Evolutionary conservation across 2,888 invertebrate genomes (phyloP), one percentile per base, ranked within the genome.

Genomic region (Nemoura dubitans): DNA sequence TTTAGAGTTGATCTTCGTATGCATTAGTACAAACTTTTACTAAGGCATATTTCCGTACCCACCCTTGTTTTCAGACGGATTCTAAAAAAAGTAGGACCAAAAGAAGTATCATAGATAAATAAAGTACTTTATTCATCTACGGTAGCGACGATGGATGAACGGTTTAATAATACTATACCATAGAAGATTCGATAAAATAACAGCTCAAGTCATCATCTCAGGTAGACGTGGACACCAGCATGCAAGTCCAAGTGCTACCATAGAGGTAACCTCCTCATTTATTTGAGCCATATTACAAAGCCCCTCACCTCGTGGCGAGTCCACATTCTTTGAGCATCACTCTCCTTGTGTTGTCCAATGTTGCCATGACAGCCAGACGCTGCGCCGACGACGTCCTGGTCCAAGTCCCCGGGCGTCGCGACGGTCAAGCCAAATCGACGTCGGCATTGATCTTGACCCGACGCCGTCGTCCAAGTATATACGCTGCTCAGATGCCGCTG

Each of bases 371-470:
- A 59, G 59, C 16, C 3, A 59, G 21, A 10, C 59, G 14, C 21
- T 21, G 59, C 16, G 21, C 21, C 59, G 59, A 21, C 59, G 14
- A 59, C 59, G 21, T 16, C 59, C 59, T 21, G 16, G 21, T 1
- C 59, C 14, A 59, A 3, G 59, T 59, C 59, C 59, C 59, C 1
- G 59, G 59, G 16, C 59, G 59, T 16, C 10, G 59, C 59, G 59
- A 7, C 59, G 21, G 16, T 21, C 59, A 59, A 59, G 14, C 16
- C 59, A 59, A 59, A 59, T 59, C 59, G 59, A 59, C 59, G 59
- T 59, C 59, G 59, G 59, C 59, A 59, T 59, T 59, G 59, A 59
- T 59, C 59, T 59, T 59, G 59, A 59, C 59, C 59, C 59, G 2
- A 21, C 14, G 6, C 3, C 59, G 59, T 59, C 59, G 21, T 21